Conservation (phyloP, 30 jellyfish, hydroid and myxozoan species). For the Clytia hemisphaerica region DNA sequence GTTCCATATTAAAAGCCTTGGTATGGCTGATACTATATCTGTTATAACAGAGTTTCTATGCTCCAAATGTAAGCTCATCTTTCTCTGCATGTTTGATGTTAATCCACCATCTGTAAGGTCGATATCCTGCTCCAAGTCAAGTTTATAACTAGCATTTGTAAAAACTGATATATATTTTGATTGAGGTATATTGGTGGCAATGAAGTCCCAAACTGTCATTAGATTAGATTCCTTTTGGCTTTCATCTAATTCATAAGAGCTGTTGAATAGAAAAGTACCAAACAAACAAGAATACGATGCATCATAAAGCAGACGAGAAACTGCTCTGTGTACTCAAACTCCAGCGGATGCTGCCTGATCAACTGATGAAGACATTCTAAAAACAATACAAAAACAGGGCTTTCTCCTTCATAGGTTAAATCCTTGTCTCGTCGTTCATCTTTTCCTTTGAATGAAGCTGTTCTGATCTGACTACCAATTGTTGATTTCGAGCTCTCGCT, state of each 20-base stretch:
- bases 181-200: constrained; percentile 46
- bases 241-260: constrained; percentile 43
- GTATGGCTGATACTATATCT: too few species aligned
- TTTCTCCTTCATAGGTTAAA: constrained; percentile 39
- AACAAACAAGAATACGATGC: constrained; percentile 68
- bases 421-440: too few species aligned
- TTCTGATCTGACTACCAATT: too few species aligned
- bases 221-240: constrained; percentile 13
- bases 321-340: constrained; percentile 74
- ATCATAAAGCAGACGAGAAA: constrained; percentile 58
- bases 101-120: neutral
- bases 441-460: too few species aligned
- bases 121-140: constrained; percentile 4
- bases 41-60: too few species aligned
- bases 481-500: neutral
- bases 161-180: constrained; percentile 40
- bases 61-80: too few species aligned
- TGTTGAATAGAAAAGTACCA: constrained; percentile 70
- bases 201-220: constrained; percentile 75
- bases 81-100: too few species aligned
- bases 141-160: constrained; percentile 47
- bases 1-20: constrained; percentile 38
- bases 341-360: constrained; percentile 52
- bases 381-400: constrained; percentile 74
- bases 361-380: constrained; percentile 77